Conservation (phyloP, 2,888 invertebrate genomes). For the Dascillus cervinus region DNA sequence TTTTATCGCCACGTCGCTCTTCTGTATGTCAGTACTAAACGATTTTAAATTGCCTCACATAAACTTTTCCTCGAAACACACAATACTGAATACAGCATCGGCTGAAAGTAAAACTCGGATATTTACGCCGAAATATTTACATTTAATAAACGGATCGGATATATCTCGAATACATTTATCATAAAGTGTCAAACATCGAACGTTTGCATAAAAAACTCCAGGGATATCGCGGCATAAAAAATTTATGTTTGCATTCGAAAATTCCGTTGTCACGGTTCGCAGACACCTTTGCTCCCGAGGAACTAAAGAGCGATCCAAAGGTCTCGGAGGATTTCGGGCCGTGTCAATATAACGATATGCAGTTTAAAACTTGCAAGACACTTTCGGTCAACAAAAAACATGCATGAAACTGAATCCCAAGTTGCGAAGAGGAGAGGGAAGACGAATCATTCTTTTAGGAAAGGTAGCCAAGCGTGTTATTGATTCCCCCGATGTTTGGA, state of each 20-base stretch:
- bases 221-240: slow-evolving; percentile 16
- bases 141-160: no score
- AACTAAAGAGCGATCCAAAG: slow-evolving; percentile 16
- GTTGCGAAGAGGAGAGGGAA: background rate
- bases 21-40: slow-evolving; percentile 19
- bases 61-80: no score
- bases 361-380: slow-evolving; percentile 9
- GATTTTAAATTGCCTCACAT: slow-evolving; percentile 22
- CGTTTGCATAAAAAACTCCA: slow-evolving; percentile 11
- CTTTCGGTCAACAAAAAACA: slow-evolving; percentile 6
- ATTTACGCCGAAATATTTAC: no score
- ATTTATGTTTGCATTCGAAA: slow-evolving; percentile 20
- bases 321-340: slow-evolving; percentile 15
- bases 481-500: background rate
- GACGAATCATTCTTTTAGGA: background rate
- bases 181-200: slow-evolving; percentile 3
- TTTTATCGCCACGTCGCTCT: slow-evolving; percentile 11
- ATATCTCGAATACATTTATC: slow-evolving; percentile 1
- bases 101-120: no score
- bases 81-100: no score
- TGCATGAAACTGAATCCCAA: background rate
- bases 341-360: slow-evolving; percentile 11
- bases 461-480: background rate
- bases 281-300: slow-evolving; percentile 18
- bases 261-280: slow-evolving; percentile 21